Base-by-base conservation (phyloP, 2,797 vertebrate genomes). In the Artibeus jamaicensis region DNA sequence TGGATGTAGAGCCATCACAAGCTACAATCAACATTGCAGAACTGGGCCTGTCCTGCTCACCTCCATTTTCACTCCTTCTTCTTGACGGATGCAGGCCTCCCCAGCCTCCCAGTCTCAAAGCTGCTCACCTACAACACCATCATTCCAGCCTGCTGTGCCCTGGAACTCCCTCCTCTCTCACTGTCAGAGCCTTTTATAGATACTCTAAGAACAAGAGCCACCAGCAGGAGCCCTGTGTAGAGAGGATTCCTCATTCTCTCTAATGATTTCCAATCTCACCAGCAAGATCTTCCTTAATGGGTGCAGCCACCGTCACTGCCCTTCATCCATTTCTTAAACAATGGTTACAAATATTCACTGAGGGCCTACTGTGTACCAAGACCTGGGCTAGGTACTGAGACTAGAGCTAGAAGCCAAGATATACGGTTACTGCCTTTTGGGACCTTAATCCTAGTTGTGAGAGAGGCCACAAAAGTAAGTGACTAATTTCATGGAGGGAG, bases 41-140 rank as follows among this genome's bases (percentile, higher is more conserved):
- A 26, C 34, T 22, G 42, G 48, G 26, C 32, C 50, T 10, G 37
- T 24, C 42, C 24, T 62, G 32, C 57, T 53, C 29, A 14, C 46
- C 18, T 34, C 48, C 39, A 21, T 19, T 55, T 26, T 12, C 16
- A n/a, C 53, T 3, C 32, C 55, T 18, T 42, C 39, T 21, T 81
- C 42, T 39, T n/a, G 21, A 18, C 2, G 3, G 29, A 37, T 4
- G 4, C 2, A 42, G n/a, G 39, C 42, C 21, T 22, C 29, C 53
- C 44, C 55, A 37, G 16, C 29, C 46, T 67, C 44, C 39, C 16
- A 1, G 19, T 14, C 48, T 76, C 34, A 42, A 24, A 22, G 32
- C 26, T 3, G 3, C 34, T 34, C 48, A 24, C 4, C 8, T 16
- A 32, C 18, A 37, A 2, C 34, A 16, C 24, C 29, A 0, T 1